phyloP scores from a whole-genome alignment of 2,113 vertebrate genomes.

The Turdus rufiventris region DNA sequence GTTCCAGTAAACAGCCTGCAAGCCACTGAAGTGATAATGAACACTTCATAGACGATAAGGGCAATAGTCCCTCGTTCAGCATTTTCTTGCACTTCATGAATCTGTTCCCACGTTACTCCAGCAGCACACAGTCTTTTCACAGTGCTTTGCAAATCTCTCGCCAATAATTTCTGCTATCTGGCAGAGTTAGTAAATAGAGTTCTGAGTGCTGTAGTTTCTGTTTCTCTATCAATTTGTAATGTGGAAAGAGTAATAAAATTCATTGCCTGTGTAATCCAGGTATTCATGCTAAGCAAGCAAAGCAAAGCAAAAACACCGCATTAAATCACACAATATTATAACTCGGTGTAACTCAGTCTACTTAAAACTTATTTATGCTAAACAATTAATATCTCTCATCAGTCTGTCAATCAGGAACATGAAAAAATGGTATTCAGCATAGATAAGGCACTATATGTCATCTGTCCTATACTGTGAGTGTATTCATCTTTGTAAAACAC shows the following conservation, averaged over 20 bases:
- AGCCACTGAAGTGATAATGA: accelerated
- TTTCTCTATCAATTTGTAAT: neutral
- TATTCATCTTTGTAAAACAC: neutral
- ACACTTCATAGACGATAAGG: neutral
- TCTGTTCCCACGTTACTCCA: neutral
- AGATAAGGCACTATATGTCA: no score
- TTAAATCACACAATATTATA: neutral
- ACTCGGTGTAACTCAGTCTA: neutral
- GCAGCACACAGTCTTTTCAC: neutral
- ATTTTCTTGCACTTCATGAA: neutral
- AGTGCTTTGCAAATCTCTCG: neutral
- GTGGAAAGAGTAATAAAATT: neutral
- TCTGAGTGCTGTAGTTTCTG: neutral
- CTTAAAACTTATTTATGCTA: neutral
- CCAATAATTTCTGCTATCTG: neutral
- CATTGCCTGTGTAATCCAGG: neutral
- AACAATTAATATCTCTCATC: neutral
- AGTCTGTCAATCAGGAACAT: neutral
- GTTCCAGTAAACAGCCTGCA: neutral
- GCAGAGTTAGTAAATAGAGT: neutral
- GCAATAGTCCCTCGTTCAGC: neutral
- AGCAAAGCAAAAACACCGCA: neutral
- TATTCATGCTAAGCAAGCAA: neutral
- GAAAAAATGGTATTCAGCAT: neutral
- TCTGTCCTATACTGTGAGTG: accelerated